Evolutionary conservation across 2,113 vertebrate genomes (phyloP).

Genomic region (Rhea pennata): DNA sequence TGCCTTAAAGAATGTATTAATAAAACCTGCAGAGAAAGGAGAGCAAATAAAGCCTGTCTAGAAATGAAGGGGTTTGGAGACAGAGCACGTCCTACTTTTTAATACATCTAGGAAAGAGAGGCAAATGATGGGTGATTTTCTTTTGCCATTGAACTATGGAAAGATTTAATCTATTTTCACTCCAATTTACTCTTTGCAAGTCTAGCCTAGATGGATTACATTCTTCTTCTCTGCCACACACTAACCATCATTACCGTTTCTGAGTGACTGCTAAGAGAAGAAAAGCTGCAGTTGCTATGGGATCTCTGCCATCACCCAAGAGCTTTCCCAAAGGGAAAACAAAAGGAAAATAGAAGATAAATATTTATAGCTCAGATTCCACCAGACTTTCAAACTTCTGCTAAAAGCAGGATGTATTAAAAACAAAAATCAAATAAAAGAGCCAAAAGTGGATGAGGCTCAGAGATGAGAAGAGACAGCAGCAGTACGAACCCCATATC

Average conservation of each 20-base stretch:
- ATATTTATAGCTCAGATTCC: constrained; percentile 34
- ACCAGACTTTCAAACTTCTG: constrained; percentile 1
- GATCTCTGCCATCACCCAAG: constrained; percentile 26
- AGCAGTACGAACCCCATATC: not conserved
- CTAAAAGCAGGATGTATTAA: not conserved
- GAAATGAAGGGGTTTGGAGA: constrained; percentile 35
- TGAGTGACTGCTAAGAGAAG: not conserved
- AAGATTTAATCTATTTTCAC: constrained; percentile 60
- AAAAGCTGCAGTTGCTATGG: not conserved
- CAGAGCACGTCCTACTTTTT: constrained; percentile 30
- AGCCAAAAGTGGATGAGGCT: not conserved
- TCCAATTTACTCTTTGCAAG: constrained; percentile 55
- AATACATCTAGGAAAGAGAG: constrained; percentile 22
- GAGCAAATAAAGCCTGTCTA: constrained; percentile 38
- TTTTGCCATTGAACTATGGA: constrained; percentile 45
- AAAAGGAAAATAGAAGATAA: constrained; percentile 13
- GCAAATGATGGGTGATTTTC: constrained; percentile 58
- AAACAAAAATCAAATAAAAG: not conserved
- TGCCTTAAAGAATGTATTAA: constrained; percentile 55
- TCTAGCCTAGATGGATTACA: constrained; percentile 17
- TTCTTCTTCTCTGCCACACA: constrained; percentile 27
- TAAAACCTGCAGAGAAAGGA: constrained; percentile 25
- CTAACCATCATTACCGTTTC: not conserved
- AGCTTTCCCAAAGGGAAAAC: not conserved
- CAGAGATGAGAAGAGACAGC: not conserved